phyloP scores from a whole-genome alignment of 2,888 invertebrate genomes.

The Pristionchus arcanus region DNA sequence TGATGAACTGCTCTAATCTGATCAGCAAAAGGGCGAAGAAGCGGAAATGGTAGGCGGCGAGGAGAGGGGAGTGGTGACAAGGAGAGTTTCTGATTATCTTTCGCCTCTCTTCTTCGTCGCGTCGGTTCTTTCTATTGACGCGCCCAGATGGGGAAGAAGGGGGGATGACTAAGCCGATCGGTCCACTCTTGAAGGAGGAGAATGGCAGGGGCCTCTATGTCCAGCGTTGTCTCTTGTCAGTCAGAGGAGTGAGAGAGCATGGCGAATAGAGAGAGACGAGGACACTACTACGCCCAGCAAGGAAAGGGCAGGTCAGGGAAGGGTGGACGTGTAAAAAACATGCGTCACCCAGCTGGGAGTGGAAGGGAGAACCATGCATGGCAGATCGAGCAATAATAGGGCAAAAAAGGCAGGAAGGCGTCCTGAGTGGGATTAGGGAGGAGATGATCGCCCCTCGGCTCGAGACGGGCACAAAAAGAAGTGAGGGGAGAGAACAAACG shows the following conservation, averaged over 20 bases:
- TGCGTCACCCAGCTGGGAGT: background rate
- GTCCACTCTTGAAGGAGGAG: slow-evolving; percentile 37
- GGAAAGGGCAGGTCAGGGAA: background rate
- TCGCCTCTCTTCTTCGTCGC: background rate
- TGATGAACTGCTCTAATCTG: slow-evolving; percentile 7
- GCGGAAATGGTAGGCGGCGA: slow-evolving; percentile 20
- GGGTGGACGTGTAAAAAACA: background rate
- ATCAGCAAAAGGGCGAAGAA: slow-evolving; percentile 22
- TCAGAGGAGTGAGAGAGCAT: background rate
- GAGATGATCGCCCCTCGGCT: background rate
- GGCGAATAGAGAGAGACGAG: background rate
- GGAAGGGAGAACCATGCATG: background rate
- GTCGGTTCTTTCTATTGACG: background rate
- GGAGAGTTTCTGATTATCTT: slow-evolving; percentile 36
- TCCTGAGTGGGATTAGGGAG: background rate
- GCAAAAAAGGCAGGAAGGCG: background rate
- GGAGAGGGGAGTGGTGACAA: slow-evolving; percentile 5
- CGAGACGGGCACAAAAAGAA: background rate
- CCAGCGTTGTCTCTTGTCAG: background rate
- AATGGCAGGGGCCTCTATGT: background rate
- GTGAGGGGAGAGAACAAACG: background rate
- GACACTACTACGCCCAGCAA: background rate
- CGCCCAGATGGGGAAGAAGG: background rate
- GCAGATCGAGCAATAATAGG: background rate
- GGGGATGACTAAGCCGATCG: slow-evolving; percentile 33